phyloP scores from a whole-genome alignment of 2,888 invertebrate genomes.

The Andrena chrysosceles region DNA sequence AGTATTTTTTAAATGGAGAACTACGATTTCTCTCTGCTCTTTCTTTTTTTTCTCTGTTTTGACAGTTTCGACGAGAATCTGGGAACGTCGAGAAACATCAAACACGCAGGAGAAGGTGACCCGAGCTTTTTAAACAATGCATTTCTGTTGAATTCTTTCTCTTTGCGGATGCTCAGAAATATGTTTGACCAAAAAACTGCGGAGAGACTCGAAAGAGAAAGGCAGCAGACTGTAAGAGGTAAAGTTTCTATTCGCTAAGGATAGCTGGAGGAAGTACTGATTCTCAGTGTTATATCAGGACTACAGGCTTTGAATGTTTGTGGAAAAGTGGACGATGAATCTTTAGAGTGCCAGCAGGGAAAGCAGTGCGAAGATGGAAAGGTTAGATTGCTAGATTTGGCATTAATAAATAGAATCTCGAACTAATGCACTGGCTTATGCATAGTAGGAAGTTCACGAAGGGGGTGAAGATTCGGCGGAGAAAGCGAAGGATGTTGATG shows the following conservation, averaged over 20 bases:
- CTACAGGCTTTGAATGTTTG: not conserved
- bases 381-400: conserved; percentile 23
- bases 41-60: not conserved
- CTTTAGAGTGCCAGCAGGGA: not conserved
- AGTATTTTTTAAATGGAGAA: not conserved
- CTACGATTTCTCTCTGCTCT: conserved; percentile 6
- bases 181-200: conserved; percentile 23
- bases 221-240: conserved; percentile 37
- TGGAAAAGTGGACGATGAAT: not conserved
- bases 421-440: not conserved
- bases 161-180: not conserved
- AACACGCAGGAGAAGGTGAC: not conserved
- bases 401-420: not conserved
- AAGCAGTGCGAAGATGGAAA: not conserved
- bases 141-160: not conserved
- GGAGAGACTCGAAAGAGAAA: conserved; percentile 38
- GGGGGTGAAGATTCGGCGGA: not conserved
- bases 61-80: not conserved
- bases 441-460: not conserved
- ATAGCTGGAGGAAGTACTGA: not conserved
- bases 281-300: conserved; percentile 2
- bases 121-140: not conserved
- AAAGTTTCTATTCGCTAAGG: not conserved
- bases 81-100: not conserved
- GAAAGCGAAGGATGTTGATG: not conserved